phyloP scores from a whole-genome alignment of 2,888 invertebrate genomes.

The Leptinotarsa haldemani region DNA sequence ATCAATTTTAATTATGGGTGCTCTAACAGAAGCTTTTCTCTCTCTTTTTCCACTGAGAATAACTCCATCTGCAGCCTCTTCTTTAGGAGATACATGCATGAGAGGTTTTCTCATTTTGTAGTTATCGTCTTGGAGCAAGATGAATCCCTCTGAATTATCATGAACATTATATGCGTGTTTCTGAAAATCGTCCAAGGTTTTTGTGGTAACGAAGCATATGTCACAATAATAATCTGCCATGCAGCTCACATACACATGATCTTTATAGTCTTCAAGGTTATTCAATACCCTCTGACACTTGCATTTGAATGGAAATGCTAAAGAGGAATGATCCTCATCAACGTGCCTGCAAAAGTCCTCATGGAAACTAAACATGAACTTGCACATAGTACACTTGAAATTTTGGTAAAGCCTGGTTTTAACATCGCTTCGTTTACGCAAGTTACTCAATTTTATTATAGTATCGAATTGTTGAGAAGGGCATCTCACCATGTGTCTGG shows the following conservation, averaged over 20 bases:
- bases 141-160: slow-evolving; percentile 59
- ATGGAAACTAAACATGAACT: slow-evolving; percentile 60
- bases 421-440: slow-evolving; percentile 57
- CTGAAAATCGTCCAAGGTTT: slow-evolving; percentile 59
- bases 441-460: slow-evolving; percentile 56
- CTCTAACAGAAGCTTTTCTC: slow-evolving; percentile 45
- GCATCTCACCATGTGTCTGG: slow-evolving; percentile 58
- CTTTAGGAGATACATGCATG: slow-evolving; percentile 34
- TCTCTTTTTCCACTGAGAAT: slow-evolving; percentile 43
- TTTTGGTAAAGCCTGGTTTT: slow-evolving; percentile 63
- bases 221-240: slow-evolving; percentile 62
- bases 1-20: slow-evolving; percentile 54
- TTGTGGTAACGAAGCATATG: slow-evolving; percentile 59
- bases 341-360: slow-evolving; percentile 62
- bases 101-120: slow-evolving; percentile 50
- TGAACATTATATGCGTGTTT: slow-evolving; percentile 59
- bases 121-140: slow-evolving; percentile 57
- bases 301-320: slow-evolving; percentile 54
- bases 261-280: slow-evolving; percentile 59
- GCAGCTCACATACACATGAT: slow-evolving; percentile 61
- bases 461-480: slow-evolving; percentile 55
- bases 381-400: slow-evolving; percentile 61
- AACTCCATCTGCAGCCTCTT: slow-evolving; percentile 45
- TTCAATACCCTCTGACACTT: slow-evolving; percentile 57
- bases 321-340: slow-evolving; percentile 57